Conservation (phyloP, 2,888 invertebrate genomes). For the Sycophila texana region DNA sequence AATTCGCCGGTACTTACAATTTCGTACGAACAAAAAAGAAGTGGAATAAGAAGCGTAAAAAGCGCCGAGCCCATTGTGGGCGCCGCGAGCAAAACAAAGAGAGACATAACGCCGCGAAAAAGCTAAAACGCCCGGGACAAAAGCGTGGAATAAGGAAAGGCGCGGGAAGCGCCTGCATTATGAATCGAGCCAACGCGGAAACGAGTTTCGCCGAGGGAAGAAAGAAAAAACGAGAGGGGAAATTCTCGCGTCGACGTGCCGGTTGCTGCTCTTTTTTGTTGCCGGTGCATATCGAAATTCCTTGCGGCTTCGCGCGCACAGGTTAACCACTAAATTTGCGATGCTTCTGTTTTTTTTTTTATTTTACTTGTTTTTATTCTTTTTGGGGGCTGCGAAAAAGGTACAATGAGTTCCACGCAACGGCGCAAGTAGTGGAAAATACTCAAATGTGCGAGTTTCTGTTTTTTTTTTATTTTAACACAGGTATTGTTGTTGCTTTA, state of each 20-base stretch:
- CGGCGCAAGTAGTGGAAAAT: too few species aligned
- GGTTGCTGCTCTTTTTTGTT: neutral
- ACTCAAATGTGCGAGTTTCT: too few species aligned
- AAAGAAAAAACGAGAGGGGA: neutral
- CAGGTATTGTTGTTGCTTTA: too few species aligned
- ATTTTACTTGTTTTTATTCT: too few species aligned
- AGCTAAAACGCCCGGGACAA: neutral
- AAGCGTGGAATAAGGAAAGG: slow-evolving; percentile 8
- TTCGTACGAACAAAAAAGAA: neutral
- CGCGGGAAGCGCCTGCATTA: slow-evolving; percentile 9
- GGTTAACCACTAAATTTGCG: neutral
- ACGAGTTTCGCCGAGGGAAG: neutral
- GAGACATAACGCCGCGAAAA: slow-evolving; percentile 1
- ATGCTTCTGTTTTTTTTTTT: too few species aligned
- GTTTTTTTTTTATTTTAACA: too few species aligned
- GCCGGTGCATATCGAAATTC: slow-evolving; percentile 23
- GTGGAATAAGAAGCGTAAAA: neutral
- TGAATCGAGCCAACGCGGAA: slow-evolving; percentile 9
- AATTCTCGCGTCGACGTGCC: neutral
- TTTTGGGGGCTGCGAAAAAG: too few species aligned
- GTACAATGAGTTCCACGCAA: too few species aligned
- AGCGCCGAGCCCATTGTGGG: neutral
- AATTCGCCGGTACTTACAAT: too few species aligned
- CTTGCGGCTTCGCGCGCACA: neutral
- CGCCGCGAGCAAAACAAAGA: neutral